Conservation (phyloP, 2,888 invertebrate species). For the Hyposoter didymator region DNA sequence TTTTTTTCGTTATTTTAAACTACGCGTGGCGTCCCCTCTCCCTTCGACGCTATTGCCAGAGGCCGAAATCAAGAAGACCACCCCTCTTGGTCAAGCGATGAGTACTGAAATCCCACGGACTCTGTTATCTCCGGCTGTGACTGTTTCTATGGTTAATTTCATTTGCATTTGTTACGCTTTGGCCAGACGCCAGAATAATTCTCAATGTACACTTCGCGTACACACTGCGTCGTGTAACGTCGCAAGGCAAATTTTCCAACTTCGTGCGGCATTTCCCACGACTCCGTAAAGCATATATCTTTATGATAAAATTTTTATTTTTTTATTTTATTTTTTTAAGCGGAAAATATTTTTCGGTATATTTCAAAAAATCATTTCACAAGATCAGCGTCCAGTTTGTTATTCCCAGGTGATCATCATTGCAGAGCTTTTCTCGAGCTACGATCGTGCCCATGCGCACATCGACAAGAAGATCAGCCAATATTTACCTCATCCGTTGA, state of each 20-base stretch:
- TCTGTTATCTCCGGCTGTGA: slow-evolving; percentile 72
- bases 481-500: background rate
- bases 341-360: background rate
- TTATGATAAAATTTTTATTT: background rate
- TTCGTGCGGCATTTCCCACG: slow-evolving; percentile 26
- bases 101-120: slow-evolving; percentile 58
- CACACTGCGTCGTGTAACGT: slow-evolving; percentile 33
- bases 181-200: slow-evolving; percentile 74
- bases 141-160: slow-evolving; percentile 76
- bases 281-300: background rate
- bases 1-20: slow-evolving; percentile 22
- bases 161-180: slow-evolving; percentile 77
- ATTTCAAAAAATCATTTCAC: background rate
- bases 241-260: slow-evolving; percentile 48
- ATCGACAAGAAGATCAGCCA: background rate
- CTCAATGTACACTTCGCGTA: slow-evolving; percentile 32
- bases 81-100: slow-evolving; percentile 34
- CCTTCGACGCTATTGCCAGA: slow-evolving; percentile 39
- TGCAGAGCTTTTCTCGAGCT: background rate
- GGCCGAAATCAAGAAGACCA: slow-evolving; percentile 55
- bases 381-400: background rate
- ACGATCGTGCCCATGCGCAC: background rate
- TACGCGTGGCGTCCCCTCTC: slow-evolving; percentile 27
- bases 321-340: background rate
- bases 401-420: background rate